phyloP scores from a whole-genome alignment of 2,888 invertebrate species.

The Sphinx pinastri region DNA sequence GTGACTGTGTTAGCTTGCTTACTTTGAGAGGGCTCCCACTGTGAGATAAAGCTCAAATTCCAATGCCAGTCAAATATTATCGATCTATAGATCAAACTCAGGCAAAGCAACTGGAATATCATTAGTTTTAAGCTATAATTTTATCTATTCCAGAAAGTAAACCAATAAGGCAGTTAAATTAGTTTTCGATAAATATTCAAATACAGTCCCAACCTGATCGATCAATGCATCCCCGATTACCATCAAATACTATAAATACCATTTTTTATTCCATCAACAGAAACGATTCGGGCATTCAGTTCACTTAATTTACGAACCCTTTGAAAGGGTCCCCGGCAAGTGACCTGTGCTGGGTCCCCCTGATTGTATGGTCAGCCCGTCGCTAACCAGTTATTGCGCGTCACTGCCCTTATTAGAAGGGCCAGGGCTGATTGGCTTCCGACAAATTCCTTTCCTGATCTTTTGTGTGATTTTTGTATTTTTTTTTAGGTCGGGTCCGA shows the following conservation, averaged over 20 bases:
- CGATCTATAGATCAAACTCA: too few relatives aligned
- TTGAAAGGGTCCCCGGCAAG: constrained; percentile 38
- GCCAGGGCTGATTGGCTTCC: constrained; percentile 45
- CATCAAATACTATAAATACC: constrained; percentile 4
- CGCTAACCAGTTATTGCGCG: constrained; percentile 48
- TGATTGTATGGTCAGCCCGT: constrained; percentile 36
- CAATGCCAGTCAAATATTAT: too few relatives aligned
- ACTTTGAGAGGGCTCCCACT: too few relatives aligned
- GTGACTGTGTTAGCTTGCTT: too few relatives aligned
- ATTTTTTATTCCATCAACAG: constrained; percentile 24
- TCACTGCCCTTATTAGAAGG: constrained; percentile 48
- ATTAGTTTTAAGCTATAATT: too few relatives aligned
- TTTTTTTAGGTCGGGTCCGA: constrained; percentile 14
- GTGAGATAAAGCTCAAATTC: too few relatives aligned
- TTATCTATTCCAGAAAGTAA: too few relatives aligned
- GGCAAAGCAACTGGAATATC: too few relatives aligned
- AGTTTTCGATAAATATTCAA: background rate
- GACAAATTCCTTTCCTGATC: constrained; percentile 42
- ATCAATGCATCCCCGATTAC: constrained; percentile 3
- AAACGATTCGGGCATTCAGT: constrained; percentile 24
- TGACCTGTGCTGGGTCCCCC: constrained; percentile 40
- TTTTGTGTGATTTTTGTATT: constrained; percentile 40
- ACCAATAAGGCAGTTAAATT: too few relatives aligned
- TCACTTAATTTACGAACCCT: constrained; percentile 38
- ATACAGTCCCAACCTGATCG: background rate